phyloP scores from a whole-genome alignment of 2,797 vertebrate genomes.

The Carapus acus region DNA sequence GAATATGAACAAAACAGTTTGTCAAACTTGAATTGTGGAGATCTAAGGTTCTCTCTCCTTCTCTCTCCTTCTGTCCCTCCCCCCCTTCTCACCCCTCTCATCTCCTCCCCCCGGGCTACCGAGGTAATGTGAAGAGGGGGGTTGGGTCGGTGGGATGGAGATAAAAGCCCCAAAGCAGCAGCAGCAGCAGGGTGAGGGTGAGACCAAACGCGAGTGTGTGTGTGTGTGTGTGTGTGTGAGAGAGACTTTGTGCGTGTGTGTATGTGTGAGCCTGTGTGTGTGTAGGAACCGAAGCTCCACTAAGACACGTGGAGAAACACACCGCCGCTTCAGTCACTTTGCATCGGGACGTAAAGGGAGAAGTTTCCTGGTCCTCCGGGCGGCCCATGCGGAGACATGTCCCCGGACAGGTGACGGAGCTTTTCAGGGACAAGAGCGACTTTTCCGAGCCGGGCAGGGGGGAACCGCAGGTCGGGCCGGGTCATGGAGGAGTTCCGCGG shows the following conservation, averaged over 20 bases:
- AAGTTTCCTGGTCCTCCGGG: too few relatives aligned
- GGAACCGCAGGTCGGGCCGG: background rate
- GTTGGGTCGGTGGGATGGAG: conserved; percentile 8
- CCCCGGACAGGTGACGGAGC: conserved; percentile 28
- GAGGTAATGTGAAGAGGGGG: conserved; percentile 44
- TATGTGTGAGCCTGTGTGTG: conserved; percentile 18
- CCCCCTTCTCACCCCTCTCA: conserved; percentile 18
- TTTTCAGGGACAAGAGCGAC: background rate
- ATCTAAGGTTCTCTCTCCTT: too few relatives aligned
- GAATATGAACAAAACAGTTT: conserved; percentile 9
- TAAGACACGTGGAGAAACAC: conserved; percentile 45
- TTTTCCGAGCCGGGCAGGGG: background rate
- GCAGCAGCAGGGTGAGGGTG: conserved; percentile 37
- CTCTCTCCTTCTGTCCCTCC: conserved; percentile 3
- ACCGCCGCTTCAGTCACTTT: conserved; percentile 3
- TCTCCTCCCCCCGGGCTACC: conserved; percentile 2
- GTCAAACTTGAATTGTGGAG: background rate
- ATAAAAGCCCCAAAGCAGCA: conserved; percentile 22
- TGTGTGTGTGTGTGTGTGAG: too few relatives aligned
- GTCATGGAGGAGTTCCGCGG: conserved; percentile 54
- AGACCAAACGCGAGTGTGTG: too few relatives aligned
- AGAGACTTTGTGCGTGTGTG: background rate
- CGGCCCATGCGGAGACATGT: background rate
- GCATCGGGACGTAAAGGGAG: too few relatives aligned
- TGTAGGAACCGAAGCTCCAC: background rate